Evolutionary conservation across 2,797 vertebrate species (phyloP).

Genomic region (Euphonia xanthogaster): DNA sequence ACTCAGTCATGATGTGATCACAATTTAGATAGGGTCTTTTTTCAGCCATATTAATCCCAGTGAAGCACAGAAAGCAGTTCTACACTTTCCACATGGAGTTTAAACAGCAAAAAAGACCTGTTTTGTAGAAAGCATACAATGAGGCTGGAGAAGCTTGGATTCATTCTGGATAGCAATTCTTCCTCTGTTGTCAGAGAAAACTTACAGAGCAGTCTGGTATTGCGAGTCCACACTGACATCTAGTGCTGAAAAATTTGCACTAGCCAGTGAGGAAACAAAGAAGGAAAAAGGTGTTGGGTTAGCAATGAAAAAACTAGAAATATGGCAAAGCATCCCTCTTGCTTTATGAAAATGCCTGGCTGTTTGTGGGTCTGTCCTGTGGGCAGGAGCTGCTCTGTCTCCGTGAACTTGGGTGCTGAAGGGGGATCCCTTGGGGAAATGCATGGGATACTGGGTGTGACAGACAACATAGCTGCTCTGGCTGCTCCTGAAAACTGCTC

Average conservation of each 20-base stretch:
- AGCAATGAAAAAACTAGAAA: background rate
- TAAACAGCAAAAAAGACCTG: background rate
- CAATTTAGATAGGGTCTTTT: background rate
- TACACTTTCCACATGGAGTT: background rate
- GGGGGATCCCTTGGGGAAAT: background rate
- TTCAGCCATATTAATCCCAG: background rate
- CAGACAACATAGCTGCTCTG: background rate
- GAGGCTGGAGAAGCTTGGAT: background rate
- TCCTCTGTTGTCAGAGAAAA: background rate
- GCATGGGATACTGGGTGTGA: rapidly evolving
- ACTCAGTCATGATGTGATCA: background rate
- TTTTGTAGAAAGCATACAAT: background rate
- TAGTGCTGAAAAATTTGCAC: slow-evolving; percentile 69
- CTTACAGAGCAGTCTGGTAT: background rate
- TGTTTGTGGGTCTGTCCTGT: background rate
- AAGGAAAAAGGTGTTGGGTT: background rate
- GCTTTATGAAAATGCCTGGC: background rate
- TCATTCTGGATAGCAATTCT: background rate
- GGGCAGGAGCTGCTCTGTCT: background rate
- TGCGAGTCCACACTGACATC: slow-evolving; percentile 75
- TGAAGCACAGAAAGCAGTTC: background rate
- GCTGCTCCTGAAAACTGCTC: background rate
- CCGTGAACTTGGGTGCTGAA: background rate
- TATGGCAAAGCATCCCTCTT: background rate
- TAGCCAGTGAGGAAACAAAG: background rate